Evolutionary conservation across 2,797 vertebrate species (phyloP), one percentile per base, ranked within the genome.

Genomic region (Spondyliosoma cantharus): DNA sequence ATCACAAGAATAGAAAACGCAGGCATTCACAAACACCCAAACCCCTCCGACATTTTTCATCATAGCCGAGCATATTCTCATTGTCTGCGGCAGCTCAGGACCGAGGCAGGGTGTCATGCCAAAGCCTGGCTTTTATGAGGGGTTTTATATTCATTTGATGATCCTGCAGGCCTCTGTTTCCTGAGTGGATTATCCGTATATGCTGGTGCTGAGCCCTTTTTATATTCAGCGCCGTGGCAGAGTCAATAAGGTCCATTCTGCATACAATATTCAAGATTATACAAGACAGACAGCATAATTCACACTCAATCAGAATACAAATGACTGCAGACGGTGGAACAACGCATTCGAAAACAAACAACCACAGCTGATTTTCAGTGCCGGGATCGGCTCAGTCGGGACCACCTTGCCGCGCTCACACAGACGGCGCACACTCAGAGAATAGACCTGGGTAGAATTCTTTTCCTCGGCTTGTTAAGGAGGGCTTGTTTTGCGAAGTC

Each of bases 241-340:
- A 94, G 93, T 93, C 92, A 93, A 92, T 93, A 93, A 92, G 88
- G 89, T 93, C 93, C 91, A 81, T 90, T 92, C 91, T 93, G 94
- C 94, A 94, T 94, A 93, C 91, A 94, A 91, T 95, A 95, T 94
- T 92, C 93, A 94, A 93, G 93, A 94, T 95, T 94, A 94, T 93
- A 93, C 90, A 86, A 91, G 88, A 92, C 92, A 94, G 91, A 92
- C 92, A 88, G 91, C 92, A 92, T 93, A 93, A 93, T 94, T 94
- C 91, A 78, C 91, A 93, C 91, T 93, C 94, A 90, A 89, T 94
- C 88, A 81, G 93, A 94, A 95, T 93, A 93, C 90, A 93, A 94
- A 95, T 93, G 89, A 92, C 85, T 91, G 81, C 83, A 90, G 91
- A 90, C 70, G 61, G 80, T 42, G 25, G 81, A 88, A 88, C 83